A percentile compares a stretch with the other conserved stretches of the same genome.
Conservation (phyloP, 2,797 vertebrate species). For the Myotis daubentonii region DNA sequence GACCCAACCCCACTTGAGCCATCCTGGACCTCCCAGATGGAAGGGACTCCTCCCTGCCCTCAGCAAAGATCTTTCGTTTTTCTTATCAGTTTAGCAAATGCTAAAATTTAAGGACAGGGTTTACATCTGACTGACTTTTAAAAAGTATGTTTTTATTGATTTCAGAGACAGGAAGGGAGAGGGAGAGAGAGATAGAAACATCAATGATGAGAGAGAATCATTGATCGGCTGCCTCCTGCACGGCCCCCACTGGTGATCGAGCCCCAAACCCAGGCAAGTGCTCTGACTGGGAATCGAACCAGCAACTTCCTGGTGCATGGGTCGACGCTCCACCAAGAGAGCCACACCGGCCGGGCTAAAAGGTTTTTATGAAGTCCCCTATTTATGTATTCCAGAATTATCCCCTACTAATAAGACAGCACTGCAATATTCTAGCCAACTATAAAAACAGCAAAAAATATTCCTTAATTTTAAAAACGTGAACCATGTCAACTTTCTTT, state of each 20-base stretch:
- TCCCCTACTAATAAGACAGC: conserved; percentile 80
- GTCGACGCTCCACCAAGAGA: fast-evolving
- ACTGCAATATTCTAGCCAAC: conserved; percentile 77
- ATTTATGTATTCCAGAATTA: conserved; percentile 81
- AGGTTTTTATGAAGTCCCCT: conserved; percentile 81
- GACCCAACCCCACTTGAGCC: background rate
- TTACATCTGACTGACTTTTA: background rate
- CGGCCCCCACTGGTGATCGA: background rate
- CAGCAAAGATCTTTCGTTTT: background rate
- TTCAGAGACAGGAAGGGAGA: background rate
- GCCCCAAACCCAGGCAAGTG: background rate
- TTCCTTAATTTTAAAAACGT: conserved; percentile 85
- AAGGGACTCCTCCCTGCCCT: background rate
- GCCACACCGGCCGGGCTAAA: background rate
- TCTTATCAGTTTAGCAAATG: background rate
- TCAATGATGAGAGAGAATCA: background rate
- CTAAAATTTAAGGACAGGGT: background rate
- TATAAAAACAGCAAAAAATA: conserved; percentile 80
- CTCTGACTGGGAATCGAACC: background rate
- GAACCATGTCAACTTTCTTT: conserved; percentile 82
- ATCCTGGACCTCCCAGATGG: background rate
- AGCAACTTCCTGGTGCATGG: background rate
- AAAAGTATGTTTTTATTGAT: background rate
- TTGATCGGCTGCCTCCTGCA: background rate
- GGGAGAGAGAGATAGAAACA: background rate